These are phyloP conservation scores for Gouania willdenowi DNA, from an alignment of 2,797 vertebrate genomes.

Conservation along the genomic window DNA sequence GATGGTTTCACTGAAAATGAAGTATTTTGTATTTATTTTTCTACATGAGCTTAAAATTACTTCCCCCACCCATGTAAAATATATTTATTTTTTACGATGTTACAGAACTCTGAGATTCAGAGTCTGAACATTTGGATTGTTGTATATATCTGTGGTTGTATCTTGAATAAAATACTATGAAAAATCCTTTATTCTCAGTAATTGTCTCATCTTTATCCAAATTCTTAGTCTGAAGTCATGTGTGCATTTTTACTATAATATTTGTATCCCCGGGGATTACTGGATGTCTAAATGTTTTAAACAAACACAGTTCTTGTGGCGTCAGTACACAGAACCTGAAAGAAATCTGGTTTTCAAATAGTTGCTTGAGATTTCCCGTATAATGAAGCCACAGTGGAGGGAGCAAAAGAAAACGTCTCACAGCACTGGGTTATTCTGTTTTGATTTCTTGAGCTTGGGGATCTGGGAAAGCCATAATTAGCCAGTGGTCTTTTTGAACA, in stretches of 20 bases:
- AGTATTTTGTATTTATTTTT: constrained; percentile 77
- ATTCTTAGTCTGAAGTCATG: background rate
- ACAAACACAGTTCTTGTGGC: constrained; percentile 30
- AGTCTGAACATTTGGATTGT: constrained; percentile 91
- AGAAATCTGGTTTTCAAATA: constrained; percentile 48
- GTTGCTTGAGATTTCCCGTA: constrained; percentile 44
- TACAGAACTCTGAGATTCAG: constrained; percentile 88
- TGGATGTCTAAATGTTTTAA: too few relatives aligned
- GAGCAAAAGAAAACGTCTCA: constrained; percentile 62
- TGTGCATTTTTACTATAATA: background rate
- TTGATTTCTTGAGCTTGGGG: constrained; percentile 61
- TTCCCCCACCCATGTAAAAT: constrained; percentile 72
- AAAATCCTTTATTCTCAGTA: constrained; percentile 34
- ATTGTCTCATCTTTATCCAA: constrained; percentile 26
- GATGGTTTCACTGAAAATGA: constrained; percentile 54
- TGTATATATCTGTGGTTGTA: constrained; percentile 96
- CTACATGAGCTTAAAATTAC: constrained; percentile 73
- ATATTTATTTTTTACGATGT: constrained; percentile 97
- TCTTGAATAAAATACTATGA: constrained; percentile 83
- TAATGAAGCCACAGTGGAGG: constrained; percentile 44
- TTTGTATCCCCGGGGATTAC: constrained; percentile 10
- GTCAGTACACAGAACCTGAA: constrained; percentile 15
- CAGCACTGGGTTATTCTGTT: constrained; percentile 37
- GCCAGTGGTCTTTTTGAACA: constrained; percentile 85
- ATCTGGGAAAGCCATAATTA: constrained; percentile 80